Conservation (phyloP, 2,797 vertebrate genomes). For the Dicrostonyx torquatus region DNA sequence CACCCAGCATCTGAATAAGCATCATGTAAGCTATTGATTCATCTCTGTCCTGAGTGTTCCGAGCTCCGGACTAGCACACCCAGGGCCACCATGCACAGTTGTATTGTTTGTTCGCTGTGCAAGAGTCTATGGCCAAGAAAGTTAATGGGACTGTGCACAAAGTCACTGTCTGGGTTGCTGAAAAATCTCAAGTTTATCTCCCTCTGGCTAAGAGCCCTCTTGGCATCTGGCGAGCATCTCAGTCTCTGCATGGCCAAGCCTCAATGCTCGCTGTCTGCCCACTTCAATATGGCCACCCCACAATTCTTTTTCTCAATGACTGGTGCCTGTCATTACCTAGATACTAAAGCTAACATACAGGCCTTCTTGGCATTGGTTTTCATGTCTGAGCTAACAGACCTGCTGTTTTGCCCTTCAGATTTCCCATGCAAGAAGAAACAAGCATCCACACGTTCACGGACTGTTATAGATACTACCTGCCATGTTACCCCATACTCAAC, state of each 20-base stretch:
- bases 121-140: neutral
- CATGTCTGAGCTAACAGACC: neutral
- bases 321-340: neutral
- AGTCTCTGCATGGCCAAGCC: neutral
- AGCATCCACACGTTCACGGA: neutral
- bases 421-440: neutral
- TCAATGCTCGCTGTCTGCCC: neutral
- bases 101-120: neutral
- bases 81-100: neutral
- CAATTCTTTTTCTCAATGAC: neutral
- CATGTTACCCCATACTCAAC: neutral
- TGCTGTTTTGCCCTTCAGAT: neutral
- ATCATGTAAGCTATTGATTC: neutral
- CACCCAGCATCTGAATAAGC: constrained; percentile 2
- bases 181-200: constrained; percentile 2
- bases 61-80: neutral
- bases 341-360: neutral
- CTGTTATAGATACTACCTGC: neutral
- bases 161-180: neutral
- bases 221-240: constrained; percentile 10
- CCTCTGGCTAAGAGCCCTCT: neutral
- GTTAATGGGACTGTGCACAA: neutral
- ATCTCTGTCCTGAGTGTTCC: neutral
- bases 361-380: neutral
- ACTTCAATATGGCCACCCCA: neutral